Evolutionary conservation across 2,888 invertebrate genomes (phyloP).

Genomic region (Megalurothrips usitatus): DNA sequence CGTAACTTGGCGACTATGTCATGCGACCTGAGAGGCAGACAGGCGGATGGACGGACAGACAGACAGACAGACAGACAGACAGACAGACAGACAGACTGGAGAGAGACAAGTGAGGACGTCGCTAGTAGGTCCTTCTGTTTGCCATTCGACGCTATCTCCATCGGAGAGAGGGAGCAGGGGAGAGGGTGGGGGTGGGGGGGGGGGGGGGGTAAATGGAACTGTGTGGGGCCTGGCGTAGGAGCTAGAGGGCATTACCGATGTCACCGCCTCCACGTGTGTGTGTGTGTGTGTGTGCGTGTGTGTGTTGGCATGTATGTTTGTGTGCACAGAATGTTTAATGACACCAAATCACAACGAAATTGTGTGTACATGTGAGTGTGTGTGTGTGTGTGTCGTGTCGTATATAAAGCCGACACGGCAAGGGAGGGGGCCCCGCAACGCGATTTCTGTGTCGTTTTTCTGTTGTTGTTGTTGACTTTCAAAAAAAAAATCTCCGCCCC

Average conservation of each 20-base stretch:
- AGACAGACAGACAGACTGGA: not conserved
- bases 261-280: not conserved
- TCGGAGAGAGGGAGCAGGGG: not conserved
- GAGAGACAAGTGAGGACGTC: constrained; percentile 14
- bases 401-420: not conserved
- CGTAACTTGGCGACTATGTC: too few relatives aligned
- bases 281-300: not conserved
- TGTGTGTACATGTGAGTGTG: too few relatives aligned
- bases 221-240: not conserved
- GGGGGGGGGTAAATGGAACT: not conserved
- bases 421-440: too few relatives aligned
- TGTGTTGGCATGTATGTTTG: not conserved
- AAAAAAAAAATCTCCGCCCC: not conserved
- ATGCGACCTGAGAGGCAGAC: not conserved
- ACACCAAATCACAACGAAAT: not conserved
- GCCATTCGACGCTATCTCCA: constrained; percentile 24
- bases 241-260: not conserved
- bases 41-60: not conserved
- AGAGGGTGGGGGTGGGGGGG: not conserved
- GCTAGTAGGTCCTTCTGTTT: constrained; percentile 1
- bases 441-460: not conserved
- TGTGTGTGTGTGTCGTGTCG: not conserved
- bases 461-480: not conserved
- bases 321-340: not conserved
- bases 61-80: not conserved